Evolutionary conservation across 2,888 invertebrate species (phyloP), one percentile per base, ranked within the genome.

Genomic region (Tanytarsus gracilentus): DNA sequence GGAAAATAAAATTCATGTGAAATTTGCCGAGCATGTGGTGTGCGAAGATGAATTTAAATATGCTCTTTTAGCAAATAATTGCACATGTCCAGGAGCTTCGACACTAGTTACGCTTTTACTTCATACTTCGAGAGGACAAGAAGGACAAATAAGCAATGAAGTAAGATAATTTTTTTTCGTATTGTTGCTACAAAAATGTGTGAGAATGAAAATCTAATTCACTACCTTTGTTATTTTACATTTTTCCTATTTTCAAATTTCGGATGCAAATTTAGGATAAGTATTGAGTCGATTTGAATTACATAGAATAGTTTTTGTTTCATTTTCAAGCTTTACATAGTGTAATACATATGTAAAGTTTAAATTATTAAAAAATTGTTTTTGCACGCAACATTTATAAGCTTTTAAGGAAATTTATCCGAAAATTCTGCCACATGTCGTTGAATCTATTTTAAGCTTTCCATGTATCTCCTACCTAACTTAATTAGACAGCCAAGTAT

Each of bases 11-110:
- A 81, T 98, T 66, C 98, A 98, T 76, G 97, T 98, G 50, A 95
- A 97, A 76, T 98, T 98, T 75, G 98, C 98, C 39, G 97, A 98
- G 72, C 95, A 92, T 73, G 93, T 97, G 14, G 97, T 98, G 30
- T 98, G 98, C 75, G 98, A 98, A 75, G 97, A 98, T 72, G 98
- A 98, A 76, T 96, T 98, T 77, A 98, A 98, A 75, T 98, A 98
- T 73, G 97, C 97, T 21, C 80, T 98, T 62, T 77, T 98, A 65
- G 97, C 98, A 63, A 98, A 98, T 78, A 98, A 98, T 76, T 98
- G 97, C 76, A 90, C 97, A 63, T 96, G 95, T 74, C 97, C 97
- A 0, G 98, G 97, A 14, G 94, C 95, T 11, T 97, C 97, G 48
- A 97, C 97, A 0, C 80, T 98, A 63, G 95, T 98, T 65, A 98